These are phyloP conservation scores for Festucalex cinctus DNA, from an alignment of 2,113 vertebrate species.

Conservation along the genomic window DNA sequence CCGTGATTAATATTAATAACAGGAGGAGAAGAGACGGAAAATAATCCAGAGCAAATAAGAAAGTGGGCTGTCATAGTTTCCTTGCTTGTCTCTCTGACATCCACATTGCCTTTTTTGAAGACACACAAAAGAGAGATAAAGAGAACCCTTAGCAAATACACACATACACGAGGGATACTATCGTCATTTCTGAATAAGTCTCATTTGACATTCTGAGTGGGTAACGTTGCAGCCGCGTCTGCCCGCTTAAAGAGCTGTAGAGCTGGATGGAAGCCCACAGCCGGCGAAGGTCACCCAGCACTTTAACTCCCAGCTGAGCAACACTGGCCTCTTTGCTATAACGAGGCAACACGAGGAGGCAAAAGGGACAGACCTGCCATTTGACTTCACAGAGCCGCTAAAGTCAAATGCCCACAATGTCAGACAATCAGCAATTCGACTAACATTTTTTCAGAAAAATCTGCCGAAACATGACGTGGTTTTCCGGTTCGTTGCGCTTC, in stretches of 20 bases:
- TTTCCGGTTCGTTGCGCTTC: no score
- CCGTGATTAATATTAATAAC: conserved; percentile 61
- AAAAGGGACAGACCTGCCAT: conserved; percentile 6
- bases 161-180: conserved; percentile 31
- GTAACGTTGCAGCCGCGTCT: conserved; percentile 43
- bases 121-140: conserved; percentile 25
- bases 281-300: conserved; percentile 57
- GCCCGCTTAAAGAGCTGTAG: conserved; percentile 47
- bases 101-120: conserved; percentile 30
- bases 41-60: not conserved
- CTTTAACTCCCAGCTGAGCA: conserved; percentile 44
- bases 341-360: conserved; percentile 31
- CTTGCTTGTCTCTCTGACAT: conserved; percentile 35
- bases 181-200: conserved; percentile 49
- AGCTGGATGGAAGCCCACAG: conserved; percentile 53
- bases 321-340: conserved; percentile 28
- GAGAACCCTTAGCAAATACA: conserved; percentile 23
- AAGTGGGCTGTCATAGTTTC: conserved; percentile 19
- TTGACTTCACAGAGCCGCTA: not conserved
- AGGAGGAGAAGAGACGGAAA: conserved; percentile 1
- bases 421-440: not conserved
- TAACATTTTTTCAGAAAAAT: no score
- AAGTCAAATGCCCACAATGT: not conserved
- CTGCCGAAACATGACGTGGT: no score
- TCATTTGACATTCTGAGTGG: conserved; percentile 60